A percentile compares a stretch with the other conserved stretches of the same genome.
phyloP scores from a whole-genome alignment of 1,140 invertebrate genomes.

The Bombus polaris region DNA sequence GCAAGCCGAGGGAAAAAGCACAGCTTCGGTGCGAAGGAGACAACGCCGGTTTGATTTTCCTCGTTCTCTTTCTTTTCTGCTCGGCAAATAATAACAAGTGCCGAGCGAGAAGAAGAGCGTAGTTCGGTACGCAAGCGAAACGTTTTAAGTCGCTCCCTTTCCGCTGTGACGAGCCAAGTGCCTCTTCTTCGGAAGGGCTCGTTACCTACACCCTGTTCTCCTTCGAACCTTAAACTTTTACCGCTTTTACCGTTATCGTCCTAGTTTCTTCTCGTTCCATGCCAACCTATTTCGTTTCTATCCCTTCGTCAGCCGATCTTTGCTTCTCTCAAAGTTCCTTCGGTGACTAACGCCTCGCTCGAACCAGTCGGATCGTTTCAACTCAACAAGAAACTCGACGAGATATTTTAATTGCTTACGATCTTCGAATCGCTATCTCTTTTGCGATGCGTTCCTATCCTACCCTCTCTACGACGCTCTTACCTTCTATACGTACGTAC shows the following conservation, averaged over 20 bases:
- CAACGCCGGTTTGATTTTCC: not conserved
- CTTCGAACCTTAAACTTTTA: not conserved
- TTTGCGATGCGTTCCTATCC: no score
- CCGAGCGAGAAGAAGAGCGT: not conserved
- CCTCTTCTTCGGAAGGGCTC: conserved; percentile 31
- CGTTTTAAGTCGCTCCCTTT: not conserved
- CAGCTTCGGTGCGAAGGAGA: not conserved
- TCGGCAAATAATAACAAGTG: conserved; percentile 23
- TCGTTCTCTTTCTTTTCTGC: not conserved
- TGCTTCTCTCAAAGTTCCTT: no score
- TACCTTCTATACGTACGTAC: no score
- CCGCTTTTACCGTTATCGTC: not conserved
- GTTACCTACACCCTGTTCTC: conserved; percentile 10
- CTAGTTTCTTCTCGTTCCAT: not conserved
- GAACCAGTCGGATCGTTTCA: no score
- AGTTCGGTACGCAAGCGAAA: conserved; percentile 3
- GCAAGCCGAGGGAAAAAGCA: not conserved
- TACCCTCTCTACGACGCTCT: no score
- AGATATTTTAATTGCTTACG: no score
- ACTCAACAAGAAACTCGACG: no score
- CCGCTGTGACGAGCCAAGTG: conserved; percentile 3
- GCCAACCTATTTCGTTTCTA: not conserved
- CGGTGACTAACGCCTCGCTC: no score
- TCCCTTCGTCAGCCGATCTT: not conserved
- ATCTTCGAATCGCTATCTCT: no score